Evolutionary conservation across 2,888 invertebrate species (phyloP), one percentile per base, ranked within the genome.

Genomic region (Barypeithes pellucidus): DNA sequence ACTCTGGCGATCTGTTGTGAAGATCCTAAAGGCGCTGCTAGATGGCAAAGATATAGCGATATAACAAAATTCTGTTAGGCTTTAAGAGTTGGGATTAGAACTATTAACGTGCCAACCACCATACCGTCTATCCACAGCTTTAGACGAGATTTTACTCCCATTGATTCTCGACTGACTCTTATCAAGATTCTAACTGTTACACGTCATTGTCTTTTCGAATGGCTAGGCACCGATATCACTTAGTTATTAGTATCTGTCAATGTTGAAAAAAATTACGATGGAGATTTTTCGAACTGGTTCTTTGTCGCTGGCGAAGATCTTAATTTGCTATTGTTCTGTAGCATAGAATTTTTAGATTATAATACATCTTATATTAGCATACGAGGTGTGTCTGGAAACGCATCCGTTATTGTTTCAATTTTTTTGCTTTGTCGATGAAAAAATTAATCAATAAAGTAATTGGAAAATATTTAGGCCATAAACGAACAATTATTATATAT

Each of bases 231-330:
- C 79, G 79, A 82, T 81, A 82, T 80, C 77, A 72, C 76, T 77
- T 77, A 76, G 78, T 79, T 82, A 83, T 83, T 83, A 82, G 82
- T 83, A 82, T 78, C 82, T 82, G 82, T 83, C 83, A 82, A 79
- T 82, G 80, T 18, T 18, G 12, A 20, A 45, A 63, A 63, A 63
- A 63, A 63, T 63, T 63, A 63, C 50, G 47, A 63, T 50, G 50
- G 63, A 29, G 61, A 45, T 45, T 61, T 61, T 61, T 61, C n/a
- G 61, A 61, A 61, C 61, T 24, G 61, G 61, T 61, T 47, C 36
- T 16, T 63, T 63, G 63, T 63, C 63, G 63, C 63, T 43, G 5
- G 50, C 47, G 33, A 18, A 63, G 63, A 63, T 63, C 63, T 63
- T 63, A 63, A 63, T 63, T 63, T 63, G 63, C 63, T 36, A 63